Percentiles rank a stretch among this genome's conserved stretches.
Evolutionary conservation across 2,888 invertebrate species (phyloP).

Genomic region (Zeuzera pyrina): DNA sequence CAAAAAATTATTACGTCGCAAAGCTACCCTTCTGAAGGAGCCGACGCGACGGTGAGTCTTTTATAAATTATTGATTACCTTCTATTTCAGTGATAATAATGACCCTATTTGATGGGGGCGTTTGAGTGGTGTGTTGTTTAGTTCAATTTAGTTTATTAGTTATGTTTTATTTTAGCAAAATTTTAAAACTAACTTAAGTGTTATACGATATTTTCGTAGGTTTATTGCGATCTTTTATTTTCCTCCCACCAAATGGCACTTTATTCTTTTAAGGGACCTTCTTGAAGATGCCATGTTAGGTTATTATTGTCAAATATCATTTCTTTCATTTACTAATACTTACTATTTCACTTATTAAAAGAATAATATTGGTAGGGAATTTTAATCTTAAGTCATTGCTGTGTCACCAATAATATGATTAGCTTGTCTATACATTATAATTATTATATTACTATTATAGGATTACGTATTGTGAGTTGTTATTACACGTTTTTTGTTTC

Average conservation of each 20-base stretch:
- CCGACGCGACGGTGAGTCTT: conserved; percentile 33
- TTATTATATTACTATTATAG: conserved; percentile 32
- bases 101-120: conserved; percentile 59
- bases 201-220: conserved; percentile 68
- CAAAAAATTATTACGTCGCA: conserved; percentile 30
- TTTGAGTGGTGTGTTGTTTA: conserved; percentile 67
- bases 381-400: conserved; percentile 62
- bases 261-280: conserved; percentile 31
- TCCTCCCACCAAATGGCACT: conserved; percentile 68
- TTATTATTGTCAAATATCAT: conserved; percentile 45
- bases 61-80: conserved; percentile 60
- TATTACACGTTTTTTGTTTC: conserved; percentile 27
- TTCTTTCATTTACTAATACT: conserved; percentile 31
- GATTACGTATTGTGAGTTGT: conserved; percentile 33
- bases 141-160: conserved; percentile 74
- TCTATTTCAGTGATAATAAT: conserved; percentile 62
- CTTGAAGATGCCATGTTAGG: conserved; percentile 53
- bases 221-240: conserved; percentile 63
- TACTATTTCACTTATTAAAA: conserved; percentile 38
- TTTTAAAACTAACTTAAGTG: conserved; percentile 70
- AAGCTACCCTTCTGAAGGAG: conserved; percentile 49
- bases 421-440: conserved; percentile 51
- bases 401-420: conserved; percentile 70
- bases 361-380: conserved; percentile 50
- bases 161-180: conserved; percentile 74